Percentiles rank a stretch among this genome's conserved stretches.
These are phyloP conservation scores for Delphinapterus leucas DNA, from an alignment of 2,113 vertebrate species.

Conservation along the genomic window DNA sequence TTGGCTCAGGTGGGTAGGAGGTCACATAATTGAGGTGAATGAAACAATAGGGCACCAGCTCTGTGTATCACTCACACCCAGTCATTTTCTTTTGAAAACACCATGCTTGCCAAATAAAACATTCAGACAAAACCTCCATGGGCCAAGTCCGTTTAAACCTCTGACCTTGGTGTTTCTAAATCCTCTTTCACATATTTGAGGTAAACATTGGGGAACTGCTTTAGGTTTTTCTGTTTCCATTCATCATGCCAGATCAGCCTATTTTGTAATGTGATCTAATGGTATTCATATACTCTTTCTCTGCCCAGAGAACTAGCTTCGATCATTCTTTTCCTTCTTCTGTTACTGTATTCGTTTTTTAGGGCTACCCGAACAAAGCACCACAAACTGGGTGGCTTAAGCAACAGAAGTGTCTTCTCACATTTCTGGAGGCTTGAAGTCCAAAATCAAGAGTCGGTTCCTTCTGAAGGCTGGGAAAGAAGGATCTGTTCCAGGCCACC, in stretches of 20 bases:
- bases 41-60: neutral
- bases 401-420: too few relatives aligned
- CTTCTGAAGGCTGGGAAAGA: neutral
- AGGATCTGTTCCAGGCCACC: neutral
- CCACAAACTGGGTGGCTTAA: neutral
- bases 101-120: neutral
- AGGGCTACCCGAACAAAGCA: neutral
- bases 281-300: neutral
- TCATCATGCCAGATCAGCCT: neutral
- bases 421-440: neutral
- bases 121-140: neutral
- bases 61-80: neutral
- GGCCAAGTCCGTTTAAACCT: neutral
- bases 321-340: neutral
- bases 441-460: neutral
- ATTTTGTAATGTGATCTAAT: accelerated
- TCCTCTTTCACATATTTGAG: neutral
- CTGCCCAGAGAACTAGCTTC: neutral
- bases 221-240: neutral
- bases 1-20: neutral
- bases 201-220: neutral
- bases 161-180: neutral
- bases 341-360: neutral
- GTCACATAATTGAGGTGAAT: neutral
- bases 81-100: neutral